A percentile compares a stretch with the other conserved stretches of the same genome.
Evolutionary conservation across 2,888 invertebrate species (phyloP).

Genomic region (Amaurobius ferox): DNA sequence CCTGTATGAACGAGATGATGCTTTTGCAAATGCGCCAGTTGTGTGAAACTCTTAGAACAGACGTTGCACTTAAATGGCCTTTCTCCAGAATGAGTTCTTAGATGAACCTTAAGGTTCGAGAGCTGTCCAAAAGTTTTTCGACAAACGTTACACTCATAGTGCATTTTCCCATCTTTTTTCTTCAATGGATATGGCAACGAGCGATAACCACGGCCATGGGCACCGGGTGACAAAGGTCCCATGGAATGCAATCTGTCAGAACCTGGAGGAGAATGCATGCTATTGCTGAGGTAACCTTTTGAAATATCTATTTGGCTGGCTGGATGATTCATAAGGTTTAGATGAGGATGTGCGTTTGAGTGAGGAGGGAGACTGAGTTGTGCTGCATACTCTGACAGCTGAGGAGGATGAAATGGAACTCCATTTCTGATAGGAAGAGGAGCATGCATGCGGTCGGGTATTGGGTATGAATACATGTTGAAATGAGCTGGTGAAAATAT

Average conservation of each 20-base stretch:
- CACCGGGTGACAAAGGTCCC: slow-evolving; percentile 33
- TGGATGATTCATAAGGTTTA: slow-evolving; percentile 38
- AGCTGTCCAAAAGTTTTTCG: slow-evolving; percentile 98
- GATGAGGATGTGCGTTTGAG: slow-evolving; percentile 33
- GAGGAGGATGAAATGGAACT: slow-evolving; percentile 31
- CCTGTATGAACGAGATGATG: slow-evolving; percentile 99
- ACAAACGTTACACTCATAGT: slow-evolving; percentile 99
- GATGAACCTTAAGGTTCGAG: slow-evolving; percentile 96
- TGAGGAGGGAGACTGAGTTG: slow-evolving; percentile 34
- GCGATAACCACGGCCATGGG: slow-evolving; percentile 85
- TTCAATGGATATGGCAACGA: slow-evolving; percentile 96
- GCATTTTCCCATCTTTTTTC: slow-evolving; percentile 99
- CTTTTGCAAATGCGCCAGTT: slow-evolving; percentile 98
- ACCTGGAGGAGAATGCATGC: slow-evolving; percentile 38
- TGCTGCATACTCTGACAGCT: slow-evolving; percentile 45
- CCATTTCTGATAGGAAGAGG: slow-evolving; percentile 30
- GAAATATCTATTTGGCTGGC: slow-evolving; percentile 34
- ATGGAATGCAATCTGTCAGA: slow-evolving; percentile 39
- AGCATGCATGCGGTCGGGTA: slow-evolving; percentile 53
- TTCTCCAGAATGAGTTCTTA: slow-evolving; percentile 98
- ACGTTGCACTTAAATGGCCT: slow-evolving; percentile 98
- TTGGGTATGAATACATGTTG: slow-evolving; percentile 74
- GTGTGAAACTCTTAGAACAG: slow-evolving; percentile 98
- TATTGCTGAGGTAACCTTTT: slow-evolving; percentile 22
- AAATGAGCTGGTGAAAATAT: slow-evolving; percentile 75